phyloP scores from a whole-genome alignment of 2,113 vertebrate genomes.

The Origma solitaria region DNA sequence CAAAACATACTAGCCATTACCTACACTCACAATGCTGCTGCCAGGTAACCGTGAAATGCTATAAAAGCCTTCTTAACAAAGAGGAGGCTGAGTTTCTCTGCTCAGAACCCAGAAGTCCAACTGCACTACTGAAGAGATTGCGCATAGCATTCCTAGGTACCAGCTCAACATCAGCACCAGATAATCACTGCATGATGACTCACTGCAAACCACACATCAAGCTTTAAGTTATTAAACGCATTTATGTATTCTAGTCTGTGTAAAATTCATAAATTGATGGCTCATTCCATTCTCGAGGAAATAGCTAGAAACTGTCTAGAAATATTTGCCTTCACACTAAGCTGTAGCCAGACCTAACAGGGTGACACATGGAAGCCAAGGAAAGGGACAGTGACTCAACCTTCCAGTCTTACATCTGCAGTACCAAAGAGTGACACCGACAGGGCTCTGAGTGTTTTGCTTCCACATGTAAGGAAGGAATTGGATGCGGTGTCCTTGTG shows the following conservation, averaged over 20 bases:
- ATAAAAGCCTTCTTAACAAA: not conserved
- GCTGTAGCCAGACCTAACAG: not conserved
- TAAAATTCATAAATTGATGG: not conserved
- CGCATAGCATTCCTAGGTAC: not conserved
- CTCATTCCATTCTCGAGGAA: not conserved
- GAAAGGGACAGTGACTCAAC: not conserved
- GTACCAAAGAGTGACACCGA: not conserved
- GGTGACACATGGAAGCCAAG: accelerated
- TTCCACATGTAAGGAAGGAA: not conserved
- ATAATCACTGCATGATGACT: not conserved
- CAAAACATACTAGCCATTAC: not conserved
- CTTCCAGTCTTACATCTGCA: not conserved
- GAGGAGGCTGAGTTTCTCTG: not conserved
- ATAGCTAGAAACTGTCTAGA: not conserved
- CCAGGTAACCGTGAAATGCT: not conserved
- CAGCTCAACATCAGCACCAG: not conserved
- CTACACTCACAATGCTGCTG: not conserved
- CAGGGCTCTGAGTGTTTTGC: accelerated
- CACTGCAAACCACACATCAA: not conserved
- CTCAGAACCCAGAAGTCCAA: not conserved
- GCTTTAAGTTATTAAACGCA: not conserved
- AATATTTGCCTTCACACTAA: not conserved
- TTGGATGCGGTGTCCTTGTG: not conserved
- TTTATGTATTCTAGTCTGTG: not conserved
- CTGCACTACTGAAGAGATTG: not conserved